phyloP scores from a whole-genome alignment of 2,888 invertebrate species.

The Penaeus monodon region DNA sequence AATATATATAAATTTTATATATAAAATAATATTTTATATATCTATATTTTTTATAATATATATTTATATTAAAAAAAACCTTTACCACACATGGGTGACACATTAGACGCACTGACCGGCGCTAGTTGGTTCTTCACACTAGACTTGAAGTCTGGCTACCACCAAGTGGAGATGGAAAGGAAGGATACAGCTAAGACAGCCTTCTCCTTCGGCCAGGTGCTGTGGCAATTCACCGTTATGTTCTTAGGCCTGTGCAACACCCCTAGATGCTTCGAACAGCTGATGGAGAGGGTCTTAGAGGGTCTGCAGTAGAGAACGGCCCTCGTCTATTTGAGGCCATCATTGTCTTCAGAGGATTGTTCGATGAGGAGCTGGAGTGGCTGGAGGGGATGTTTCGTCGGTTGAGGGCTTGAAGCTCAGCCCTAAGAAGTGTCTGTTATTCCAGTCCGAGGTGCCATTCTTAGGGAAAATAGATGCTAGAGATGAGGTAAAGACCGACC shows the following conservation, averaged over 20 bases:
- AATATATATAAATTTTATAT: too few species aligned
- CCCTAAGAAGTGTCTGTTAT: slow-evolving; percentile 65
- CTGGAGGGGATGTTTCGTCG: slow-evolving; percentile 64
- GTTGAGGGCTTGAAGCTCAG: slow-evolving; percentile 65
- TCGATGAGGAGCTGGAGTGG: slow-evolving; percentile 61
- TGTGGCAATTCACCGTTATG: slow-evolving; percentile 65
- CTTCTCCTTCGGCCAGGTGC: slow-evolving; percentile 64
- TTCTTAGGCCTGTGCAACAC: slow-evolving; percentile 46
- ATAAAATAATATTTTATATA: too few species aligned
- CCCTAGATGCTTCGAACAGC: slow-evolving; percentile 63
- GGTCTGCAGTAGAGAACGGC: slow-evolving; percentile 52
- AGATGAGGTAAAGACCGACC: slow-evolving; percentile 52
- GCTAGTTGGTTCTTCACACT: too few species aligned
- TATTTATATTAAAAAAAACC: too few species aligned
- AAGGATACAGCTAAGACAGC: slow-evolving; percentile 64
- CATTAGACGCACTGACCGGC: too few species aligned
- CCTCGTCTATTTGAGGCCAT: slow-evolving; percentile 66
- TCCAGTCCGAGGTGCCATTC: slow-evolving; percentile 51
- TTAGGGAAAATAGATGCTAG: slow-evolving; percentile 65
- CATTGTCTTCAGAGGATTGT: slow-evolving; percentile 55
- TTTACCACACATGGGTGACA: too few species aligned
- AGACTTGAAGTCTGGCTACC: too few species aligned
- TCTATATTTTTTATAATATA: too few species aligned
- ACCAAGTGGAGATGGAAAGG: slow-evolving; percentile 49
- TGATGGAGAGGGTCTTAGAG: slow-evolving; percentile 45